Conservation (phyloP, 1,140 invertebrate species). For the Drosophila pandora region DNA sequence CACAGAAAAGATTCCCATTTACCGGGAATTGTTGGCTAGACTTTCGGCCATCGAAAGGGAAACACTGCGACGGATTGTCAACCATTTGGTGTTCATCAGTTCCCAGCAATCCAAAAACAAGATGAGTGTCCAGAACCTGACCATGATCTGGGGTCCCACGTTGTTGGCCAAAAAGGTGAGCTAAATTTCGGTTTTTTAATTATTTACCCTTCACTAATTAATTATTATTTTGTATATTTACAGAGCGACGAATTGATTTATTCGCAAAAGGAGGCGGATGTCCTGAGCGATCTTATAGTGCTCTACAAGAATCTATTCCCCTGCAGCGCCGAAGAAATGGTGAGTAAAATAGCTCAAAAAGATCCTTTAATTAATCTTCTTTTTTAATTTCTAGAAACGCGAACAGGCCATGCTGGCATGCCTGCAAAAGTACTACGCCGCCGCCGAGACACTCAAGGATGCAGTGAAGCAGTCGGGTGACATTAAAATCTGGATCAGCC, state of each 20-base stretch:
- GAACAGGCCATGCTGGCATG: constrained; percentile 90
- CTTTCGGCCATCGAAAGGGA: constrained; percentile 89
- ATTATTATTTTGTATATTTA: background rate
- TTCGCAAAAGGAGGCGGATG: constrained; percentile 87
- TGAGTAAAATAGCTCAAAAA: constrained; percentile 16
- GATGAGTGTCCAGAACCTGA: constrained; percentile 92
- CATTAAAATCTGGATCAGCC: constrained; percentile 90
- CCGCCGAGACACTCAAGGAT: constrained; percentile 84
- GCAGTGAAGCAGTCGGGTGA: constrained; percentile 89
- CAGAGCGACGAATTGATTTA: constrained; percentile 84
- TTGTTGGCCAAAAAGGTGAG: constrained; percentile 89
- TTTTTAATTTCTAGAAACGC: constrained; percentile 80
- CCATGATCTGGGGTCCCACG: constrained; percentile 93
- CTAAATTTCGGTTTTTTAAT: background rate
- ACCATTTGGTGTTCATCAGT: constrained; percentile 92
- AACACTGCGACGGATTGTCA: constrained; percentile 90
- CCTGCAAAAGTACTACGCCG: constrained; percentile 88
- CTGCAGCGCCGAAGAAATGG: constrained; percentile 84
- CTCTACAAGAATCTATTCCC: constrained; percentile 85
- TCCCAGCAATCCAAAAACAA: constrained; percentile 89
- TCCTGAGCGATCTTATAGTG: constrained; percentile 88
- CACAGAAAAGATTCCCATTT: constrained; percentile 85
- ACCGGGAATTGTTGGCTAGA: constrained; percentile 87
- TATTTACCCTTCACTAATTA: background rate
- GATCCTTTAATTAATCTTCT: background rate